Evolutionary conservation across 2,113 vertebrate species (phyloP).

Genomic region (Marmota monax): DNA sequence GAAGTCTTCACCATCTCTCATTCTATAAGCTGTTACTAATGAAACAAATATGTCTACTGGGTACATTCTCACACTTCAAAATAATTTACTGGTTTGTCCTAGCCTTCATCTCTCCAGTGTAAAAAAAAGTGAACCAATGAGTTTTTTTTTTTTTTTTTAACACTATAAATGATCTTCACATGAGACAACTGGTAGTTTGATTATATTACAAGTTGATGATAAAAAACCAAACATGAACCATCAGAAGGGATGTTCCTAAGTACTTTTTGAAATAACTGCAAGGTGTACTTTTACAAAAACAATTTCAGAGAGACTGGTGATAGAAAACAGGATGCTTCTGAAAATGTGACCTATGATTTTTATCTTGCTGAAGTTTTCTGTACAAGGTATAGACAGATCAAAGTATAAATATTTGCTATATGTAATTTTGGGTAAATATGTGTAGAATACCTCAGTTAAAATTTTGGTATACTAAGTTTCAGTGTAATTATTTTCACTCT

Average conservation of each 20-base stretch:
- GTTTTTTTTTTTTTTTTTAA: not conserved
- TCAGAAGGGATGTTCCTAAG: not conserved
- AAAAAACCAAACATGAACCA: not conserved
- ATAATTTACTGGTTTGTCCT: not conserved
- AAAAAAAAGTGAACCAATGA: not conserved
- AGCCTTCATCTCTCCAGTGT: not conserved
- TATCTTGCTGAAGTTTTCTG: not conserved
- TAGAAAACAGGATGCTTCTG: not conserved
- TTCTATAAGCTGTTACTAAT: not conserved
- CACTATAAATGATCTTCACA: not conserved
- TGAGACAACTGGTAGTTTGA: not conserved
- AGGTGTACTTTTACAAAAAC: not conserved
- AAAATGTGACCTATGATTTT: not conserved
- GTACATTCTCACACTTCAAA: constrained; percentile 17
- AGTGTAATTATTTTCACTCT: not conserved
- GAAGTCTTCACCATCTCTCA: not conserved
- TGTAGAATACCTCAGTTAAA: not conserved
- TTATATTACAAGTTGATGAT: too few species aligned
- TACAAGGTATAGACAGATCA: not conserved
- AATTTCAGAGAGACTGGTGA: not conserved
- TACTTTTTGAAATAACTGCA: not conserved
- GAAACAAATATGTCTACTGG: not conserved
- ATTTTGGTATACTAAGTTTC: not conserved
- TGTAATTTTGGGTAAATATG: not conserved
- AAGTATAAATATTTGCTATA: not conserved